A percentile compares a stretch with the other conserved stretches of the same genome.
Conservation (phyloP, 2,888 invertebrate species). For the Apamea sordens region DNA sequence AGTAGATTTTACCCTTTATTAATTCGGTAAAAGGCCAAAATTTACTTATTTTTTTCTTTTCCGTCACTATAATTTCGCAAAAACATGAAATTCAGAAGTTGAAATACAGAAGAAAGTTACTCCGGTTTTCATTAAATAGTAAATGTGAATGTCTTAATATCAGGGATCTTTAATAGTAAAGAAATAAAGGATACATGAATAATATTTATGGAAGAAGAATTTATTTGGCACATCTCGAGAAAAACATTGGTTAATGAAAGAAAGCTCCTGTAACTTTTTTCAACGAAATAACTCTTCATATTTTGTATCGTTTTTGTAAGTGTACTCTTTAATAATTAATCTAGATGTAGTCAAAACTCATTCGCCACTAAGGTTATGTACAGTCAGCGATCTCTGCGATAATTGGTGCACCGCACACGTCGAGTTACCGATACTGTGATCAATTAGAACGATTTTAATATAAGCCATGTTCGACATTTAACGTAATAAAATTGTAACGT, state of each 20-base stretch:
- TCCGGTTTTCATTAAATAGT: conserved; percentile 47
- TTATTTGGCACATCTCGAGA: conserved; percentile 29
- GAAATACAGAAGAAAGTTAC: conserved; percentile 53
- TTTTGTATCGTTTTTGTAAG: conserved; percentile 39
- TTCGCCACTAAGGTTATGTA: conserved; percentile 65
- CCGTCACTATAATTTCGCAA: background rate
- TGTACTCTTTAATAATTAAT: conserved; percentile 50
- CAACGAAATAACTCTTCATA: conserved; percentile 42
- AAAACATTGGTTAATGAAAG: conserved; percentile 17
- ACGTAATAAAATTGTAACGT: conserved; percentile 61
- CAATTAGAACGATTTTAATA: conserved; percentile 73
- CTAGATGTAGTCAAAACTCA: conserved; percentile 66
- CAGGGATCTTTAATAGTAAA: conserved; percentile 49
- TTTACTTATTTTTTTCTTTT: conserved; percentile 18
- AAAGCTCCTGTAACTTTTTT: conserved; percentile 56
- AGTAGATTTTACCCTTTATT: conserved; percentile 46
- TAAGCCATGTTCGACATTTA: conserved; percentile 69
- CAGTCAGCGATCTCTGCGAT: conserved; percentile 66
- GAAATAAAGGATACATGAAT: conserved; percentile 18
- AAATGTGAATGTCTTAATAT: conserved; percentile 41
- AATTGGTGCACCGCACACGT: conserved; percentile 61
- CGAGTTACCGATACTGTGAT: conserved; percentile 85
- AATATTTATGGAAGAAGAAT: conserved; percentile 18
- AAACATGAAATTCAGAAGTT: conserved; percentile 57
- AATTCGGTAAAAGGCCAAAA: conserved; percentile 49